phyloP scores from a whole-genome alignment of 1,140 invertebrate genomes.

The Sycophaga agraensis region DNA sequence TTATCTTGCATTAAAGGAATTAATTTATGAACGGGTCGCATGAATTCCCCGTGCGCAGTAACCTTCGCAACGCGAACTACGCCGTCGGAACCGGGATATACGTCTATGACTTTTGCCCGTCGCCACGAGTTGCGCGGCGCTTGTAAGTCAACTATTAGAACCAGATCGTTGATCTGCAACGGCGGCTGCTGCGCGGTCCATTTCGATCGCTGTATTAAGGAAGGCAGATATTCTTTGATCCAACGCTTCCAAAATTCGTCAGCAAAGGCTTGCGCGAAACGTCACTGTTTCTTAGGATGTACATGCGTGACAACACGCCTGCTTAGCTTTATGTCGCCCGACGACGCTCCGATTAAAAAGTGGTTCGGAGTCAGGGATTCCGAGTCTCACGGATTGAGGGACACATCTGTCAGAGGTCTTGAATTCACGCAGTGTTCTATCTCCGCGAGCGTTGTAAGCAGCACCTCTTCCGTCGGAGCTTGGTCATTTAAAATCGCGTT shows the following conservation, averaged over 20 bases:
- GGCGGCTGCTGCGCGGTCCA: not conserved
- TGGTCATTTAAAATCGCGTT: not conserved
- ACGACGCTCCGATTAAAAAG: not conserved
- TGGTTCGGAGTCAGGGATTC: not conserved
- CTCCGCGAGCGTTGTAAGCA: not conserved
- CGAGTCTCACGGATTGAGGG: not conserved
- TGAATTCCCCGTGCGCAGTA: not conserved
- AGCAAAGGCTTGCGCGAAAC: conserved; percentile 5
- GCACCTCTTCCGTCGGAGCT: not conserved
- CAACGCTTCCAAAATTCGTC: conserved; percentile 26
- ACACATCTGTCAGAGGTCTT: conserved; percentile 1
- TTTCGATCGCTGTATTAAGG: conserved; percentile 2
- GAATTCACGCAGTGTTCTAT: not conserved
- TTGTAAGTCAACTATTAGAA: conserved; percentile 6
- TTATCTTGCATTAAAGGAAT: not conserved
- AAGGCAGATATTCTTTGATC: conserved; percentile 22
- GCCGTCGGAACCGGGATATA: conserved; percentile 1
- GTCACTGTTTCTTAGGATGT: not conserved
- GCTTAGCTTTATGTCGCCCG: not conserved
- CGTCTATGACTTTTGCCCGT: not conserved
- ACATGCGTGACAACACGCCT: not conserved
- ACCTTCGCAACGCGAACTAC: conserved; percentile 1
- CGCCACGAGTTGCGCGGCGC: conserved; percentile 10
- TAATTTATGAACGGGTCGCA: not conserved
- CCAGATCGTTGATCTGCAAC: not conserved